Evolutionary conservation across 2,888 invertebrate species (phyloP).

Genomic region (Acanthosepion pharaonis): DNA sequence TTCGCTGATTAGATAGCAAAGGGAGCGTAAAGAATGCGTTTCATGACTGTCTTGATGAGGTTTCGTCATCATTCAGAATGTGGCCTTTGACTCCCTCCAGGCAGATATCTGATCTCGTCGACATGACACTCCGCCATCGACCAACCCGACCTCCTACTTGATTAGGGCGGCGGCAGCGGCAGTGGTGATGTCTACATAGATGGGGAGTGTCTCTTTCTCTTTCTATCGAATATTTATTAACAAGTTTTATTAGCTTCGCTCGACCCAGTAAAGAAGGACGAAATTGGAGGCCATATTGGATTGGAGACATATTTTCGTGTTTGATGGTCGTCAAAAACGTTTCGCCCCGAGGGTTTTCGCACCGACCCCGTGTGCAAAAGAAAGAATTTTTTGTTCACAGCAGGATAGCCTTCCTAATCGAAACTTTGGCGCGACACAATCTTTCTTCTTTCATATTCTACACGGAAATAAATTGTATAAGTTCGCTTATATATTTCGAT

Average conservation of each 20-base stretch:
- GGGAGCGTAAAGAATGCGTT: neutral
- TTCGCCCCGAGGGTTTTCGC: neutral
- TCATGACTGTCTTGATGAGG: neutral
- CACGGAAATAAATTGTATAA: neutral
- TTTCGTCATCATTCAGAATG: neutral
- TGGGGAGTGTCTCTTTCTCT: neutral
- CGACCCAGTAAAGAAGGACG: neutral
- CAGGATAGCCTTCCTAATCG: neutral
- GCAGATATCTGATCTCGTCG: slow-evolving; percentile 6
- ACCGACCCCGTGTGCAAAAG: neutral
- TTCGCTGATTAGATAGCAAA: neutral
- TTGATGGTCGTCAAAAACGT: neutral
- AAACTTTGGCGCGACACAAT: neutral
- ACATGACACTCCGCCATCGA: neutral
- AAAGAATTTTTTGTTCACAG: neutral
- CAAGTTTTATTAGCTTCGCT: neutral
- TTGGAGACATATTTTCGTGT: neutral
- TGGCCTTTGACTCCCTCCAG: neutral
- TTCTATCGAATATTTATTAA: neutral
- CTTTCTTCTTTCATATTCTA: neutral
- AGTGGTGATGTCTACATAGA: neutral
- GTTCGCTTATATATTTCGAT: neutral
- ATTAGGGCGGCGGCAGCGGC: neutral
- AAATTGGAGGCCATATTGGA: neutral
- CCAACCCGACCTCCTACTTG: neutral